Evolutionary conservation across 2,888 invertebrate genomes (phyloP).

Genomic region (Dicranocentrus wangi): DNA sequence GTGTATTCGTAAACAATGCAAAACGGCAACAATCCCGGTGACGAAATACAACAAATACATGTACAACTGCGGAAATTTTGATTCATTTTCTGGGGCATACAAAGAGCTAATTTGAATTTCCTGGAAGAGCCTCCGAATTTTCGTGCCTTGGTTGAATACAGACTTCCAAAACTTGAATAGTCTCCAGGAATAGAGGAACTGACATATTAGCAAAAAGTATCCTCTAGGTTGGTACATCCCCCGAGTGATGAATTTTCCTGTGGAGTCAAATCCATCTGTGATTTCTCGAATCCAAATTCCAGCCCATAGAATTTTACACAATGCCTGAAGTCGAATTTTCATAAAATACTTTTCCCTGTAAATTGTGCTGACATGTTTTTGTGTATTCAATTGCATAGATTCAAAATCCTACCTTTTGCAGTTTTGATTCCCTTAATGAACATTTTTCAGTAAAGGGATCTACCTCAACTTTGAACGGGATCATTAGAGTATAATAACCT

Average conservation of each 20-base stretch:
- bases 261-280: not conserved
- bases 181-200: not conserved
- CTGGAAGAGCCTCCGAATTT: not conserved
- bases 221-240: not conserved
- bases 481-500: no score
- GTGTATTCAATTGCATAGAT: no score
- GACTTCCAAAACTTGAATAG: not conserved
- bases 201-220: not conserved
- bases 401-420: not conserved
- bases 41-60: not conserved
- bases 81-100: no score
- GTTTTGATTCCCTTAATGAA: not conserved
- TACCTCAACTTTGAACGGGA: no score
- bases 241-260: not conserved
- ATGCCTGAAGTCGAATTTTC: not conserved
- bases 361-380: not conserved
- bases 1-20: not conserved
- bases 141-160: not conserved
- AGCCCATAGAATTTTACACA: not conserved
- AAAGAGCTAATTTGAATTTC: not conserved
- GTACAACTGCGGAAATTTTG: not conserved
- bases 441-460: not conserved
- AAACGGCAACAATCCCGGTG: not conserved
- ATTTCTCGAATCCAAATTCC: not conserved
- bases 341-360: not conserved